Evolutionary conservation across 2,113 vertebrate genomes (phyloP), one percentile per base, ranked within the genome.

Genomic region (Acinonyx jubatus): DNA sequence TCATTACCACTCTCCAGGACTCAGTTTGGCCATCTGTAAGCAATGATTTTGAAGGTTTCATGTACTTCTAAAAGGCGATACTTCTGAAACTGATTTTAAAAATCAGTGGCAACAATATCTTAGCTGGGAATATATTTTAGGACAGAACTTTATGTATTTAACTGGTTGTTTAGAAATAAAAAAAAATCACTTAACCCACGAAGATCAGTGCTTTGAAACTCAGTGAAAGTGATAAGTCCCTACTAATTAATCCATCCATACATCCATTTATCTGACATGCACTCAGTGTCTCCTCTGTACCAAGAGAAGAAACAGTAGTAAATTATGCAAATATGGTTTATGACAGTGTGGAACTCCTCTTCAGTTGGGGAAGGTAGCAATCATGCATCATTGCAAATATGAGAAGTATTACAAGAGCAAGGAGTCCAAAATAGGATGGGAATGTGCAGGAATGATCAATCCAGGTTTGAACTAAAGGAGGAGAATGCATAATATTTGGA

Each of bases 161-260:
- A 45, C 57, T 19, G 33, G 0, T 81, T 81, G 16, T 29, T 38
- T 91, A 73, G n/a, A 71, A 78, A 63, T 87, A n/a, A 36, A 68
- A 78, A 94, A 65, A 89, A 23, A 48, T 68, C 8, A 41, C 63
- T 76, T 83, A 73, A 63, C 11, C 36, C 25, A 66, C 31, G 25
- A 76, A 88, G 5, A 63, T 78, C 45, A 92, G 41, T 85, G 45
- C 33, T 91, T 93, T 94, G 69, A 96, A 92, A 95, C 5, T 15
- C 89, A 52, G 27, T 52, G 23, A 52, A n/a, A 29, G 7, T 21
- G 25, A 55, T 41, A 10, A 61, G 69, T 63, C n/a, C 10, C 23
- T 31, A 12, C 69, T 83, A 27, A 41, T 19, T 45, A 45, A 76
- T 41, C 4, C 3, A 31, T 66, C 25, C 12, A 18, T 78, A 61